Evolutionary conservation across 2,888 invertebrate genomes (phyloP).

Genomic region (Linnaemya vulpina): DNA sequence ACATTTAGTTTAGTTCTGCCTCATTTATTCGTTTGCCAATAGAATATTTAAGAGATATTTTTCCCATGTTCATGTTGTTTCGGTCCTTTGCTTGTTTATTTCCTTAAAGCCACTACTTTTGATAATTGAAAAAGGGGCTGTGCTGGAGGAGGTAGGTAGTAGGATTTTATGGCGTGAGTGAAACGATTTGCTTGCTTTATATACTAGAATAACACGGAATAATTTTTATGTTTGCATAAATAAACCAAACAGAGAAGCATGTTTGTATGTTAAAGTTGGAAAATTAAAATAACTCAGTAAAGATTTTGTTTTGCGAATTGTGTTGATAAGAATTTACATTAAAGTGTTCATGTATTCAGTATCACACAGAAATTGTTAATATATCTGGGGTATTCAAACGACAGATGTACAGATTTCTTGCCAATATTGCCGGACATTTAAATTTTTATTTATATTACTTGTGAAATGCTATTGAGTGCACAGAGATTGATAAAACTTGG

Average conservation of each 20-base stretch:
- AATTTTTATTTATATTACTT: no score
- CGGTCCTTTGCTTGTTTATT: constrained; percentile 41
- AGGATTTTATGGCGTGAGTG: constrained; percentile 38
- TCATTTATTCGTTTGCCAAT: constrained; percentile 70
- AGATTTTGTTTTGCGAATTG: background rate
- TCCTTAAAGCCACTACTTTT: constrained; percentile 61
- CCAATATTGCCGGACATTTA: no score
- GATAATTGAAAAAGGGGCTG: constrained; percentile 64
- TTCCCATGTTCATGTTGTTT: constrained; percentile 22
- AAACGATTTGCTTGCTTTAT: constrained; percentile 44
- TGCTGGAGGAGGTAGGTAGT: background rate
- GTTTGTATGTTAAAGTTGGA: background rate
- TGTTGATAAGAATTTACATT: background rate
- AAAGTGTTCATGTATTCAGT: background rate
- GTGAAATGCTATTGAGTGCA: no score
- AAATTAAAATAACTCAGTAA: background rate
- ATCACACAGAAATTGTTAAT: background rate
- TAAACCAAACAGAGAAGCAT: constrained; percentile 7
- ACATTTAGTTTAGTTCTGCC: constrained; percentile 70
- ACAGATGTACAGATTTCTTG: no score
- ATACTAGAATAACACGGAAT: constrained; percentile 24
- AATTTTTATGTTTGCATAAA: constrained; percentile 29
- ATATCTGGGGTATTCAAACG: no score
- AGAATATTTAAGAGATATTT: constrained; percentile 67
- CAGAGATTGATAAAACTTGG: no score